Evolutionary conservation across 2,113 vertebrate genomes (phyloP).

Genomic region (Saimiri boliviensis): DNA sequence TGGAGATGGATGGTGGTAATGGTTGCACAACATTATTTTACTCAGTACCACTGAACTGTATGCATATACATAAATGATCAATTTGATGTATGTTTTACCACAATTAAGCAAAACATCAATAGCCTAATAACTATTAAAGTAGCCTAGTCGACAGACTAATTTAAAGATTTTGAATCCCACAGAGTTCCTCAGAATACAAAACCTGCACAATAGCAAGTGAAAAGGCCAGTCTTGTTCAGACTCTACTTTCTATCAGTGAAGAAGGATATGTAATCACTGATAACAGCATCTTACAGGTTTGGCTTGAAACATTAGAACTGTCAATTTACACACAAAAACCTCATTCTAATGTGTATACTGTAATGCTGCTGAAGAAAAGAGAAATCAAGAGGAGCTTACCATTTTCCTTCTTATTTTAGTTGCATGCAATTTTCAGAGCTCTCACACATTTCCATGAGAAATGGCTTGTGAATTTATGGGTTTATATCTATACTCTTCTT

Average conservation of each 20-base stretch:
- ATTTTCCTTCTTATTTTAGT: constrained; percentile 29
- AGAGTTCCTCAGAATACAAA: neutral
- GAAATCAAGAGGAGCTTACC: neutral
- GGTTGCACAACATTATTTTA: neutral
- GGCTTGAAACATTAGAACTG: neutral
- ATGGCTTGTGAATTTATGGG: constrained; percentile 20
- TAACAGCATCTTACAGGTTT: neutral
- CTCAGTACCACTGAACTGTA: neutral
- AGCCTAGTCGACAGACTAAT: neutral
- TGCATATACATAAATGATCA: neutral
- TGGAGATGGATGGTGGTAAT: neutral
- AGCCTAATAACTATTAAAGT: neutral
- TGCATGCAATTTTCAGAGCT: constrained; percentile 31
- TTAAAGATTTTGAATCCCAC: neutral
- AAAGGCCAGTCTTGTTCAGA: neutral
- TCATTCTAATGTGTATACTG: neutral
- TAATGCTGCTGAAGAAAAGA: neutral
- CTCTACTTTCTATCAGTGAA: neutral
- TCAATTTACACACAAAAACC: neutral
- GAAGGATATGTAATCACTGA: neutral
- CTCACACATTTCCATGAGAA: neutral
- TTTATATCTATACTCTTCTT: neutral
- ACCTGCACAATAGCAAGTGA: neutral
- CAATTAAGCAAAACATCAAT: neutral
- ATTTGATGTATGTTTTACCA: neutral